A percentile compares a stretch with the other conserved stretches of the same genome.
phyloP scores from a whole-genome alignment of 2,888 invertebrate species.

The Sesamia inferens region DNA sequence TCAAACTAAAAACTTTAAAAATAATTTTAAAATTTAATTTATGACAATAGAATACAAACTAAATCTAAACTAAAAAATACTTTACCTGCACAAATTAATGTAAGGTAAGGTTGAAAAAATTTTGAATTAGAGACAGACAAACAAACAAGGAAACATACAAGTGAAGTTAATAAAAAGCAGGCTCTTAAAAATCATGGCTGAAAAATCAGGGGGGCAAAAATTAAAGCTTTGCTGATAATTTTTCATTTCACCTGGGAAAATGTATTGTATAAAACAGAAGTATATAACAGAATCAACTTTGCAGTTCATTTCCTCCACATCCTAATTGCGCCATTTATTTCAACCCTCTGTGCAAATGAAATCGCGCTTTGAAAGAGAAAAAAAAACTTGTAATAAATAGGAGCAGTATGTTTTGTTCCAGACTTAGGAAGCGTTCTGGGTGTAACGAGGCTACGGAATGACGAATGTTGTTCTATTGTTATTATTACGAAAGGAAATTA shows the following conservation, averaged over 20 bases:
- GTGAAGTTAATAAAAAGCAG: no score
- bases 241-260: not conserved
- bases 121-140: no score
- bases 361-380: slow-evolving; percentile 27
- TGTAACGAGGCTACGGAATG: not conserved
- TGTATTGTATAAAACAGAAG: no score
- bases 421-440: not conserved
- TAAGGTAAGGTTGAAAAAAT: no score
- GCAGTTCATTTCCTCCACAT: slow-evolving; percentile 18
- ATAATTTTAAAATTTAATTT: no score
- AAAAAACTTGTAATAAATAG: slow-evolving; percentile 1
- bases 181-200: no score
- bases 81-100: no score
- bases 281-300: slow-evolving; percentile 13
- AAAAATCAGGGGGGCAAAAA: not conserved
- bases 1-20: no score
- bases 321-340: slow-evolving; percentile 36
- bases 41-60: no score
- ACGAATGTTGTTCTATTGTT: not conserved
- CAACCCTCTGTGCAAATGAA: slow-evolving; percentile 19
- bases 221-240: not conserved
- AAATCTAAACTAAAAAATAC: no score
- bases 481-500: not conserved
- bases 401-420: slow-evolving; percentile 1
- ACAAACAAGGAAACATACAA: no score